Evolutionary conservation across 2,113 vertebrate species (phyloP).

Genomic region (Takifugu flavidus): DNA sequence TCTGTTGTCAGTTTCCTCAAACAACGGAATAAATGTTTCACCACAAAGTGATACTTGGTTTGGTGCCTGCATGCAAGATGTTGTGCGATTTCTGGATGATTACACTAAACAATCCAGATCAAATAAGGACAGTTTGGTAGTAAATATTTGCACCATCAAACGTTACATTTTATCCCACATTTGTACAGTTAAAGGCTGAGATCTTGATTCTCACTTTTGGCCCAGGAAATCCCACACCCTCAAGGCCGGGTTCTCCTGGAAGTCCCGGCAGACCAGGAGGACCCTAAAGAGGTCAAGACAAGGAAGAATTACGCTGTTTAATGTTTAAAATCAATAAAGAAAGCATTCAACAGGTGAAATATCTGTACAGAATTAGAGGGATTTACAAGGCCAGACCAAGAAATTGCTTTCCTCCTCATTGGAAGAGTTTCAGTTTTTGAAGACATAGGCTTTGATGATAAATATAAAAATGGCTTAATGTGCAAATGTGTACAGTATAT

Average conservation of each 20-base stretch:
- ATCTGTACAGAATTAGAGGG: too few relatives aligned
- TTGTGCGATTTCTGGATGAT: too few relatives aligned
- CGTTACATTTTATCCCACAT: background rate
- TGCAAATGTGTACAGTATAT: too few relatives aligned
- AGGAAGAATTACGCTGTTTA: too few relatives aligned
- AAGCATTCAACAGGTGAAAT: too few relatives aligned
- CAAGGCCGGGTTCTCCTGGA: constrained; percentile 80
- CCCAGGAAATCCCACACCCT: constrained; percentile 82
- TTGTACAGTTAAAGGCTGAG: background rate
- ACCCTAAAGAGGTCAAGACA: constrained; percentile 68
- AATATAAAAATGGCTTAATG: background rate
- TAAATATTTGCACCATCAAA: background rate
- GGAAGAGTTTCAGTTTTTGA: too few relatives aligned
- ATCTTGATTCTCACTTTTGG: constrained; percentile 77
- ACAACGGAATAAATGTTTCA: constrained; percentile 10
- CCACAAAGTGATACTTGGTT: background rate
- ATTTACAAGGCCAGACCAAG: too few relatives aligned
- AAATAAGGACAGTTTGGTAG: too few relatives aligned
- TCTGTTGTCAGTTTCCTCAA: constrained; percentile 28
- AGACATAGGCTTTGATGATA: too few relatives aligned
- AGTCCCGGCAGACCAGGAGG: constrained; percentile 81
- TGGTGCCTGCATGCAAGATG: background rate
- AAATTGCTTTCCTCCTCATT: too few relatives aligned
- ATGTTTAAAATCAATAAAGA: too few relatives aligned
- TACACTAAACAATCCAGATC: too few relatives aligned